These are phyloP conservation scores for Oryzias javanicus DNA, from an alignment of 2,113 vertebrate genomes.

Conservation along the genomic window DNA sequence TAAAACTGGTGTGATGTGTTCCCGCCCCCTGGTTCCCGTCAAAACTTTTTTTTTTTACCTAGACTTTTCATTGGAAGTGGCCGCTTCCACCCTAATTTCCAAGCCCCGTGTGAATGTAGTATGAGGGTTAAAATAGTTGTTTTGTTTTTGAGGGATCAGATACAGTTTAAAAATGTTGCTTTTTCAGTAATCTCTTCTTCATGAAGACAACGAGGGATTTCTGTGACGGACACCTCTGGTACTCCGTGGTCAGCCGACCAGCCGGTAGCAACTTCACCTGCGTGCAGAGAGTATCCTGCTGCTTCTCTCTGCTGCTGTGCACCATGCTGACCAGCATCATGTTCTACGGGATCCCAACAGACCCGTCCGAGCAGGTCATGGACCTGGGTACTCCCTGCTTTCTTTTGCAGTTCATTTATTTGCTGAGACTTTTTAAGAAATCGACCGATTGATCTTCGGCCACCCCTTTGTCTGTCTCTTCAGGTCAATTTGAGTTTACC, in stretches of 20 bases:
- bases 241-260: constrained; percentile 83
- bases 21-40: too few relatives aligned
- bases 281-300: constrained; percentile 90
- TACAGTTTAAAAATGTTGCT: neutral
- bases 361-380: constrained; percentile 91
- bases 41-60: too few relatives aligned
- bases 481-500: constrained; percentile 88
- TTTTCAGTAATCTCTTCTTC: constrained; percentile 86
- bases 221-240: constrained; percentile 90
- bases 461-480: accelerated
- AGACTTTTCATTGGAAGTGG: too few relatives aligned
- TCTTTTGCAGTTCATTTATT: neutral
- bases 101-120: neutral
- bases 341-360: constrained; percentile 90
- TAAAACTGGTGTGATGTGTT: too few relatives aligned
- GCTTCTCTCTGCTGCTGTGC: constrained; percentile 90
- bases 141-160: neutral
- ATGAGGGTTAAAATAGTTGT: neutral
- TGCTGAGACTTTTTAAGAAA: neutral
- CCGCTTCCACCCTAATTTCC: neutral
- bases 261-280: constrained; percentile 85
- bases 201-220: constrained; percentile 86
- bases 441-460: neutral
- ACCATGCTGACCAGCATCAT: constrained; percentile 95
- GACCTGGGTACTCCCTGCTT: constrained; percentile 81